These are phyloP conservation scores for Cyrtodaria siliqua DNA, from an alignment of 2,888 invertebrate species.

Conservation along the genomic window DNA sequence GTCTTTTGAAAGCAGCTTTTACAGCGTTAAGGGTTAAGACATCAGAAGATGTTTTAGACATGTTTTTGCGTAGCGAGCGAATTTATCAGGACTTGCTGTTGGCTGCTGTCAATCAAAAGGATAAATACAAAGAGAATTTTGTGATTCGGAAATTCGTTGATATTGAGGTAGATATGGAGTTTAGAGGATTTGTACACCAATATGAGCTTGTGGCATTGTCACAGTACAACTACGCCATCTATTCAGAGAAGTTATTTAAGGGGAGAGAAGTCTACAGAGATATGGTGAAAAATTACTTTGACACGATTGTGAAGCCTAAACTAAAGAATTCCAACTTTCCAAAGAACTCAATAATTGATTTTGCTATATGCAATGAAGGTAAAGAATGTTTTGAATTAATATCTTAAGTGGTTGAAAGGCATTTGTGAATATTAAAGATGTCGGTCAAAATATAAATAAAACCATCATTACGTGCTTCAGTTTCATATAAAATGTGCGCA, in stretches of 20 bases:
- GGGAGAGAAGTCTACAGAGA: conserved; percentile 58
- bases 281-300: conserved; percentile 65
- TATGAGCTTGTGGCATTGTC: conserved; percentile 71
- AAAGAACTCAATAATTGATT: conserved; percentile 75
- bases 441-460: too few relatives aligned
- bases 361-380: conserved; percentile 76
- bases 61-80: conserved; percentile 77
- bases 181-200: conserved; percentile 77
- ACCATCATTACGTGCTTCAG: too few relatives aligned
- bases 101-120: conserved; percentile 71
- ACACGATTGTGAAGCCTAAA: conserved; percentile 63
- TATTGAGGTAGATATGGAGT: conserved; percentile 81
- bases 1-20: conserved; percentile 76
- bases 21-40: conserved; percentile 68
- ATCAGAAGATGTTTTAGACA: conserved; percentile 73
- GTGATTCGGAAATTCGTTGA: conserved; percentile 76
- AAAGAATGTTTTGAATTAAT: too few relatives aligned
- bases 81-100: conserved; percentile 79
- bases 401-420: too few relatives aligned
- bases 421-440: too few relatives aligned
- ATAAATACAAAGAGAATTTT: conserved; percentile 76
- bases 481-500: too few relatives aligned
- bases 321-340: conserved; percentile 62
- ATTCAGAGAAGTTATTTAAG: conserved; percentile 66
- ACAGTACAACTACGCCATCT: conserved; percentile 79